A percentile compares a stretch with the other conserved stretches of the same genome.
These are phyloP conservation scores for Anarsia innoxiella DNA, from an alignment of 2,888 invertebrate genomes.

Conservation along the genomic window DNA sequence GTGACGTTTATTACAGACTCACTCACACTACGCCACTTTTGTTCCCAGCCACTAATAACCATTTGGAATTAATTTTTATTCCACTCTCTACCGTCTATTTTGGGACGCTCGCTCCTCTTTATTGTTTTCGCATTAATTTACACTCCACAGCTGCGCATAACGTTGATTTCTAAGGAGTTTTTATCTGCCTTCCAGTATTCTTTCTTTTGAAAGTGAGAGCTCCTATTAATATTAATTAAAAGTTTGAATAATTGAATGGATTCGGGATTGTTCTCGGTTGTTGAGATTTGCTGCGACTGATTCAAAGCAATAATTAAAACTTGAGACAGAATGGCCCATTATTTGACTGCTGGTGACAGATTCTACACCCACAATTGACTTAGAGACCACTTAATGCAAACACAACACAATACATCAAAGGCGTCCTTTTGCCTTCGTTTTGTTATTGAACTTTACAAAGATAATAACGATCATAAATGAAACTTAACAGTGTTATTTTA, in stretches of 20 bases:
- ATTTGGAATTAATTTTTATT: conserved; percentile 63
- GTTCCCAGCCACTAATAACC: conserved; percentile 54
- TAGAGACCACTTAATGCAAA: neutral
- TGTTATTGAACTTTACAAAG: no score
- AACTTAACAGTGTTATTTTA: no score
- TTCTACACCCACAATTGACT: conserved; percentile 23
- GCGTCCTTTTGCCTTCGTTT: no score
- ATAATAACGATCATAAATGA: no score
- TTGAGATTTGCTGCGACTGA: conserved; percentile 55
- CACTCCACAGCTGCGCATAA: conserved; percentile 69
- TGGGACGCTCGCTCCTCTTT: conserved; percentile 49
- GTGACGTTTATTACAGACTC: conserved; percentile 63
- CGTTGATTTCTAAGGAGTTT: conserved; percentile 70
- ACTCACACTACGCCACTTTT: conserved; percentile 36
- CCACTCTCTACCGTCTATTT: conserved; percentile 55
- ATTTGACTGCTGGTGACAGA: conserved; percentile 55
- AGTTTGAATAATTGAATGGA: conserved; percentile 73
- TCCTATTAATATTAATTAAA: conserved; percentile 75
- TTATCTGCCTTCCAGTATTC: conserved; percentile 64
- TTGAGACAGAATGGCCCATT: conserved; percentile 48
- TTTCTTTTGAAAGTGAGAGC: conserved; percentile 70
- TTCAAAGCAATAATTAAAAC: conserved; percentile 67
- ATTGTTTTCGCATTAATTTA: conserved; percentile 74
- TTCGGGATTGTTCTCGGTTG: conserved; percentile 65
- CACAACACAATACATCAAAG: no score